phyloP scores from a whole-genome alignment of 2,797 vertebrate species.

The Chaetodon trifasciatus region DNA sequence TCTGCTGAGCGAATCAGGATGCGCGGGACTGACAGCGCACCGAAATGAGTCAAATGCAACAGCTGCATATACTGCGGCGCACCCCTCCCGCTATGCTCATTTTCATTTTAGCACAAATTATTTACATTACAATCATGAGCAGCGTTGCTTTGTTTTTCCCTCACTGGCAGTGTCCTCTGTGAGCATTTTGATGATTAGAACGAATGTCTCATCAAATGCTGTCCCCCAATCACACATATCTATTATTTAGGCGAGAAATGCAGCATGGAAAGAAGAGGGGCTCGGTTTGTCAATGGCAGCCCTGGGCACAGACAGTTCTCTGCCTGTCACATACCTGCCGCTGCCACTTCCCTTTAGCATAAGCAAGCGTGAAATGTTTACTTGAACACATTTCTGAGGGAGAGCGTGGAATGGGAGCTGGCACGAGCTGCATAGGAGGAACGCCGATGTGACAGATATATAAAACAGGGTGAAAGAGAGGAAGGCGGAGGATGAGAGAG shows the following conservation, averaged over 20 bases:
- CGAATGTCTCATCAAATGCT: constrained; percentile 57
- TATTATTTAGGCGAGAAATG: constrained; percentile 69
- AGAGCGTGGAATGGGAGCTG: constrained; percentile 83
- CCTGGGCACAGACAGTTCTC: constrained; percentile 80
- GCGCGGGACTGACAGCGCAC: constrained; percentile 13
- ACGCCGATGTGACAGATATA: constrained; percentile 84
- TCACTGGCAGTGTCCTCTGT: constrained; percentile 59
- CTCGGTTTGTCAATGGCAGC: constrained; percentile 64
- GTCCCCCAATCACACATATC: constrained; percentile 55
- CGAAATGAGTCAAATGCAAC: constrained; percentile 48
- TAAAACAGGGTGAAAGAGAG: constrained; percentile 77
- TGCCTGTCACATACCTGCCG: constrained; percentile 84
- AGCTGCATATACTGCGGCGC: constrained; percentile 36
- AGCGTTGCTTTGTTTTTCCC: constrained; percentile 53
- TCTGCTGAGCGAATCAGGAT: constrained; percentile 34
- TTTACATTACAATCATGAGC: constrained; percentile 73
- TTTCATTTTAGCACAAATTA: constrained; percentile 67
- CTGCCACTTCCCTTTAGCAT: constrained; percentile 86
- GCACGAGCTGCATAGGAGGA: constrained; percentile 80
- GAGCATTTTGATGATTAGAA: constrained; percentile 57
- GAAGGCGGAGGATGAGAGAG: constrained; percentile 55
- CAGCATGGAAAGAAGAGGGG: constrained; percentile 48
- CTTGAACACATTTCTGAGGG: constrained; percentile 84
- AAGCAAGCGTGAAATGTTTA: constrained; percentile 88
- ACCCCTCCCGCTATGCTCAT: constrained; percentile 41